phyloP scores from a whole-genome alignment of 2,888 invertebrate genomes.

The Hipparchia semele region DNA sequence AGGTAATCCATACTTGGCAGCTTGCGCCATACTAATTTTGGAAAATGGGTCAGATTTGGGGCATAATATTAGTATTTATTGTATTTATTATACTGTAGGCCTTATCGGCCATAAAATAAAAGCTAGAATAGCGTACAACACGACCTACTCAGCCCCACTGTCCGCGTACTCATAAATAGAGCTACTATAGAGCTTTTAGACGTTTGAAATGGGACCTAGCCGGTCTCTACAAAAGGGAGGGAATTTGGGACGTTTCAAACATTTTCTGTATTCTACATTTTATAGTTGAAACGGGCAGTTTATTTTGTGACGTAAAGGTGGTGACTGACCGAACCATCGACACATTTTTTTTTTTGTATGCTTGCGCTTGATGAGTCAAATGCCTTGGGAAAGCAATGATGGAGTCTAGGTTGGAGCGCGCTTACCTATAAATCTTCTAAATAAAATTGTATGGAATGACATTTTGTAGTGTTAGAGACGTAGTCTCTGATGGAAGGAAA shows the following conservation, averaged over 20 bases:
- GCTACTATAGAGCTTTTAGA: constrained; percentile 22
- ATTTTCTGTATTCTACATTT: constrained; percentile 21
- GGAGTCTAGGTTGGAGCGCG: too few species aligned
- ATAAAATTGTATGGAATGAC: too few species aligned
- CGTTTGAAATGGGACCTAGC: constrained; percentile 26
- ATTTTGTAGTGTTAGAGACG: too few species aligned
- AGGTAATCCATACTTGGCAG: background rate
- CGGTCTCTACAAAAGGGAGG: constrained; percentile 14
- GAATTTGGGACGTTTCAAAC: constrained; percentile 19
- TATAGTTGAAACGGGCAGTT: constrained; percentile 18
- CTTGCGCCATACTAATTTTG: background rate
- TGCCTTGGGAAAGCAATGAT: too few species aligned
- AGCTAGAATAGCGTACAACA: background rate
- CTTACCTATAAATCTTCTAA: too few species aligned
- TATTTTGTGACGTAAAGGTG: constrained; percentile 7
- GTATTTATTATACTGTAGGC: background rate
- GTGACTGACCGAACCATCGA: background rate
- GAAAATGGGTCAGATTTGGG: background rate
- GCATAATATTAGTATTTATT: background rate
- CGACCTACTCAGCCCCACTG: constrained; percentile 10
- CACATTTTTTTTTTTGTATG: too few species aligned
- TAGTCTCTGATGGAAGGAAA: too few species aligned
- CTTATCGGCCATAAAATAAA: constrained; percentile 4
- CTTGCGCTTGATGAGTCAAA: too few species aligned
- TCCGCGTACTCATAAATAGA: constrained; percentile 13